Conservation (phyloP, 2,113 vertebrate species). For the Chloroceryle aenea region DNA sequence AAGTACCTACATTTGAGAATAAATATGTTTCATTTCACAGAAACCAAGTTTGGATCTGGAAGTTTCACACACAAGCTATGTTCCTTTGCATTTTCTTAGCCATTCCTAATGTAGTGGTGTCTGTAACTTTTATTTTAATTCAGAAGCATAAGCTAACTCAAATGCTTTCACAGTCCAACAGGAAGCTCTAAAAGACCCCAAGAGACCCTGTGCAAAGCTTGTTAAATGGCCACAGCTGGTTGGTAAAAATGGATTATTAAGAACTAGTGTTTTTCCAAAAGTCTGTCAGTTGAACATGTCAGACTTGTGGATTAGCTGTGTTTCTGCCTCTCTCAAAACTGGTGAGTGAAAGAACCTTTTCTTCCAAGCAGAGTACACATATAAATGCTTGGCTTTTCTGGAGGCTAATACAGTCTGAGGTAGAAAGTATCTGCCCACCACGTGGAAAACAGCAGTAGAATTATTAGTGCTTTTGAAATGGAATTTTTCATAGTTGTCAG, state of each 20-base stretch:
- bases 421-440: background rate
- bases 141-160: background rate
- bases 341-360: background rate
- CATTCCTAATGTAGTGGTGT: background rate
- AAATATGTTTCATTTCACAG: background rate
- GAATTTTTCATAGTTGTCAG: background rate
- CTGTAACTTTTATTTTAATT: background rate
- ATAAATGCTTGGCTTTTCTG: background rate
- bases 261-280: background rate
- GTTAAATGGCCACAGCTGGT: background rate
- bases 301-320: background rate
- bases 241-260: background rate
- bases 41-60: background rate
- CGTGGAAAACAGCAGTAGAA: background rate
- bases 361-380: background rate
- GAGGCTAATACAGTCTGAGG: background rate
- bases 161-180: background rate
- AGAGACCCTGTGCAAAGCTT: background rate
- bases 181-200: background rate
- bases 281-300: background rate
- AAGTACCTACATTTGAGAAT: background rate
- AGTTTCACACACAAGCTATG: background rate
- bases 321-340: background rate
- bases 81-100: background rate
- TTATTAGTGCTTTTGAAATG: background rate